A percentile compares a stretch with the other conserved stretches of the same genome.
These are phyloP conservation scores for Orchesella flavescens DNA, from an alignment of 2,888 invertebrate genomes.

Conservation along the genomic window DNA sequence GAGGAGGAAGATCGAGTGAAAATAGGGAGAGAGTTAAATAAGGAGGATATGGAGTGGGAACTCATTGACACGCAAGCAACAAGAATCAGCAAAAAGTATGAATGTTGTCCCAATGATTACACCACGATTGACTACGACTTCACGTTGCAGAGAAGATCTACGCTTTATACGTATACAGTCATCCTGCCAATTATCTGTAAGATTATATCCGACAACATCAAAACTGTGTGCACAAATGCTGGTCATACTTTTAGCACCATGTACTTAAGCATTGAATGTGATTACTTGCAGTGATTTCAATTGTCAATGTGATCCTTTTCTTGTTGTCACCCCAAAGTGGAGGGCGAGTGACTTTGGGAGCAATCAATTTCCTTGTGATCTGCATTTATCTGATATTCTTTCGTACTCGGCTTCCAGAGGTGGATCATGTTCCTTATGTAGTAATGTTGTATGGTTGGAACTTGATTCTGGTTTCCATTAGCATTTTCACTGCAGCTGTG, in stretches of 20 bases:
- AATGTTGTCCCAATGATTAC: constrained; percentile 78
- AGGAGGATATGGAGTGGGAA: constrained; percentile 76
- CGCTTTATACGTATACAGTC: constrained; percentile 79
- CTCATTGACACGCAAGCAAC: constrained; percentile 75
- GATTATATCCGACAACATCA: constrained; percentile 23
- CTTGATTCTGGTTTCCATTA: constrained; percentile 64
- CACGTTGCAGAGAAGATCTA: constrained; percentile 77
- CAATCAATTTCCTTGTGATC: constrained; percentile 78
- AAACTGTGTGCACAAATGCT: too few species aligned
- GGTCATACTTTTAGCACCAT: too few species aligned
- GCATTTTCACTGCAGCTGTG: constrained; percentile 65
- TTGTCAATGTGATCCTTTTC: constrained; percentile 79
- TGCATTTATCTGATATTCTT: constrained; percentile 81
- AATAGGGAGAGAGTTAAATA: constrained; percentile 59
- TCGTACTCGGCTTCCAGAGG: constrained; percentile 68
- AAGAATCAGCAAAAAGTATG: constrained; percentile 58
- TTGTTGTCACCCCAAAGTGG: constrained; percentile 81
- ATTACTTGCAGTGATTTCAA: constrained; percentile 76
- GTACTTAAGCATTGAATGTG: too few species aligned
- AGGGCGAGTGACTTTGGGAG: constrained; percentile 80
- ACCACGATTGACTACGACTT: constrained; percentile 77
- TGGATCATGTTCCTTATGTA: constrained; percentile 69
- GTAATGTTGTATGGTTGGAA: constrained; percentile 70
- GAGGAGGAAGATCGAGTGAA: constrained; percentile 58
- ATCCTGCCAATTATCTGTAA: constrained; percentile 78